phyloP scores from a whole-genome alignment of 2,113 vertebrate species.

The Cephalopholis sonnerati region DNA sequence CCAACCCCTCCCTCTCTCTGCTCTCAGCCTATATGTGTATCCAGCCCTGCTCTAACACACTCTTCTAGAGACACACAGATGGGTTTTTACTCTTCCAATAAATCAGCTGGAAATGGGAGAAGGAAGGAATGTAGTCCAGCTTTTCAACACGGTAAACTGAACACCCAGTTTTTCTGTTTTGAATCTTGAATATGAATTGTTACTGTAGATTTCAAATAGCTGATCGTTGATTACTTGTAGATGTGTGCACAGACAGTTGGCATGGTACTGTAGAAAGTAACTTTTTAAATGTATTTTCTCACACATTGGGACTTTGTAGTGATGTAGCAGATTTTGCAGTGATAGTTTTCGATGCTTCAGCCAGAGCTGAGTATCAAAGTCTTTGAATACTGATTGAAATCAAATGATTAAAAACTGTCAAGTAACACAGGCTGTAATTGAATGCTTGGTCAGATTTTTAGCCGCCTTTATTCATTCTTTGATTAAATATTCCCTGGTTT shows the following conservation, averaged over 20 bases:
- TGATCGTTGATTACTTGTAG: neutral
- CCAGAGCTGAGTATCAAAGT: neutral
- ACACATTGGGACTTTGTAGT: too few species aligned
- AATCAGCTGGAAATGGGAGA: conserved; percentile 16
- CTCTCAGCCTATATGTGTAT: neutral
- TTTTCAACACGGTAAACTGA: neutral
- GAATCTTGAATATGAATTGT: neutral
- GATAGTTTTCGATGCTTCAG: neutral
- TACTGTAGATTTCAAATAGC: neutral
- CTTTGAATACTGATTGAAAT: neutral
- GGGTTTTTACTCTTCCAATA: conserved; percentile 18
- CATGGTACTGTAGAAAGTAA: neutral
- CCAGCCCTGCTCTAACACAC: conserved; percentile 8
- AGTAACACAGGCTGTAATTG: neutral
- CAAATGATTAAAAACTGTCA: too few species aligned
- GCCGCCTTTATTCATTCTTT: neutral
- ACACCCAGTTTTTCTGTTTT: neutral
- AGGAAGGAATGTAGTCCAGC: neutral
- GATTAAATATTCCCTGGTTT: neutral
- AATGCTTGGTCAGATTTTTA: neutral
- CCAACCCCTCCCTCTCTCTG: neutral
- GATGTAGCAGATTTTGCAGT: neutral
- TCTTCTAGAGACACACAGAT: neutral
- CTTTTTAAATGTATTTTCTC: neutral
- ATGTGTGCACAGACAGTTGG: neutral